Base-by-base conservation (phyloP, 2,888 invertebrate species). In the Melinaea menophilus region DNA sequence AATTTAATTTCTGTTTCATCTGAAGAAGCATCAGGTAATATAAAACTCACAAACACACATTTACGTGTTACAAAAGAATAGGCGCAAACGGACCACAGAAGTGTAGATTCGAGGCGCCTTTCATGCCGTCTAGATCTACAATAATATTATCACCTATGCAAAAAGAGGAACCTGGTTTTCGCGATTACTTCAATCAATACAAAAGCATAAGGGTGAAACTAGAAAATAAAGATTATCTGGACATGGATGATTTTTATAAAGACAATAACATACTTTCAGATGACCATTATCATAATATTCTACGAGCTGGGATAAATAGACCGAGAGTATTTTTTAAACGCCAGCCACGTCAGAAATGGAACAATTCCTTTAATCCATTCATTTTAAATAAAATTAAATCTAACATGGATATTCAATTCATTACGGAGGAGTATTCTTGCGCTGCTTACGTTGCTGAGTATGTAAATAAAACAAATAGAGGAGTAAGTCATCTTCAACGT, bases 341-440 rank as follows among this genome's bases (percentile, higher is more conserved):
- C 12, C 4, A 59, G 61, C 71, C 74, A 4, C n/a, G 4, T 9
- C 75, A 81, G 73, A 80, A 75, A 66, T 81, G 78, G 76, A 59
- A 74, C 47, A 82, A 79, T 66, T 37, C 75, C 12, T 83, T 80
- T 58, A 81, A 81, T 71, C 81, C 82, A 11, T 81, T 77, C 47
- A 65, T 82, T 33, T 63, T 76, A 0, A 69, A 76, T 58, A 22
- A 69, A 59, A n/a, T 81, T 0, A 66, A 68, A 66, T 80, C 80
- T 0, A 80, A 80, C 56, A 72, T 56, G 35, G 79, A 84, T 66
- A 64, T 84, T 55, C 82, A 83, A 63, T 73, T 82, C 56, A 82
- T 85, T 5, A 64, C 66, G 3, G 85, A 86, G 3, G 82, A 84
- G 69, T 81, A 82, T 72, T 74, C 79, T 7, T 86, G 85, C 69